Evolutionary conservation across 1,140 invertebrate species (phyloP).

Genomic region (Brachionus rubens): DNA sequence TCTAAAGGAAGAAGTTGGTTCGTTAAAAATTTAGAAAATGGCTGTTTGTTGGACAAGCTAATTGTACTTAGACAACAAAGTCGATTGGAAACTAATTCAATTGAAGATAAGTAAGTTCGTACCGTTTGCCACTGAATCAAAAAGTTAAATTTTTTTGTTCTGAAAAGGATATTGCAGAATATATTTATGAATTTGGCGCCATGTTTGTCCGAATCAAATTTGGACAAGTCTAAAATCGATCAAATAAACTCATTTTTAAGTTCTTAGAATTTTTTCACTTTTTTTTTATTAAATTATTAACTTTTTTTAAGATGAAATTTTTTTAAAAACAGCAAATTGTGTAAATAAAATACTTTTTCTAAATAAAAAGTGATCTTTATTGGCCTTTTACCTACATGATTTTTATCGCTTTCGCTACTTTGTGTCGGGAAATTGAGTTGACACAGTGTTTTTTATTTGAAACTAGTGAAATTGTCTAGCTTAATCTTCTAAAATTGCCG

Average conservation of each 20-base stretch:
- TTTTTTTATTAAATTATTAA: not conserved
- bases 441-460: no score
- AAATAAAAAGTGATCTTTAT: no score
- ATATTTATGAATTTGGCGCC: not conserved
- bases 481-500: no score
- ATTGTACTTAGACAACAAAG: not conserved
- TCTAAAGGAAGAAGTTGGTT: slow-evolving; percentile 1
- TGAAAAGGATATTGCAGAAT: not conserved
- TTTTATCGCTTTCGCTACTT: no score
- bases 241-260: not conserved
- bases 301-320: no score
- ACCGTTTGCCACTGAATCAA: not conserved
- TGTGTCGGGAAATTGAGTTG: no score
- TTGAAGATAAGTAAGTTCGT: not conserved
- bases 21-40: not conserved
- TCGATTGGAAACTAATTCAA: not conserved
- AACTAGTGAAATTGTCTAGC: no score
- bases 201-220: not conserved
- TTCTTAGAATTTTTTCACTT: not conserved
- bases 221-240: not conserved
- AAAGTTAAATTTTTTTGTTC: not conserved
- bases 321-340: no score
- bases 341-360: no score
- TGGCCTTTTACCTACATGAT: no score
- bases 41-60: not conserved